A percentile compares a stretch with the other conserved stretches of the same genome.
Evolutionary conservation across 2,113 vertebrate genomes (phyloP).

Genomic region (Myotis davidii): DNA sequence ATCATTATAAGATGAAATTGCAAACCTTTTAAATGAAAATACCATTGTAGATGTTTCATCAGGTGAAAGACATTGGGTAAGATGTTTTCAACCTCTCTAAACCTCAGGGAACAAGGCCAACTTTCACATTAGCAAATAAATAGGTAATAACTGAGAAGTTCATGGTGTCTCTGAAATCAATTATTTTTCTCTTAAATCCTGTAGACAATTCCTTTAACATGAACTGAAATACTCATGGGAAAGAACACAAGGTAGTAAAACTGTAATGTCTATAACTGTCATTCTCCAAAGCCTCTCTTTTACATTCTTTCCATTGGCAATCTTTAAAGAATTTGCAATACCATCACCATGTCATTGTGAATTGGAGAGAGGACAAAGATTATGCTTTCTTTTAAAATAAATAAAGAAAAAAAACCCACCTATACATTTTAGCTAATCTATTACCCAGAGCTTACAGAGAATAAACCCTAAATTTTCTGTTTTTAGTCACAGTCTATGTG

Average conservation of each 20-base stretch:
- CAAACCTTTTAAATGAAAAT: slow-evolving; percentile 23
- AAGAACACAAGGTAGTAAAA: background rate
- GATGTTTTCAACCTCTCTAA: background rate
- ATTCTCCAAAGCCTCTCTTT: background rate
- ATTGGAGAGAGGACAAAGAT: background rate
- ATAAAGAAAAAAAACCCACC: background rate
- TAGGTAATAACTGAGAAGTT: slow-evolving; percentile 42
- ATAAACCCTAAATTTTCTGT: background rate
- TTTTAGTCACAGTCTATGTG: background rate
- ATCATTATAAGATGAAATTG: background rate
- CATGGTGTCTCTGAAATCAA: slow-evolving; percentile 33
- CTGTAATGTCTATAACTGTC: background rate
- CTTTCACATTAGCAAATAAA: slow-evolving; percentile 38
- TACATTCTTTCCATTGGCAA: background rate
- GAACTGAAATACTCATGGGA: background rate
- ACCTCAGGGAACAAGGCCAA: background rate
- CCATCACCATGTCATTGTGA: background rate
- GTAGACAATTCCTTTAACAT: background rate
- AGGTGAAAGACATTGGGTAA: background rate
- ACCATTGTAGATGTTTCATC: background rate
- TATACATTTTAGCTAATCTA: background rate
- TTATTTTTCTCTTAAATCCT: slow-evolving; percentile 49
- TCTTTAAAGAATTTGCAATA: background rate
- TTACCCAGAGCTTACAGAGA: background rate
- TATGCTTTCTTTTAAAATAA: background rate